A percentile compares a stretch with the other conserved stretches of the same genome.
These are phyloP conservation scores for Dysmachus trigonus DNA, from an alignment of 2,888 invertebrate genomes.

Conservation along the genomic window DNA sequence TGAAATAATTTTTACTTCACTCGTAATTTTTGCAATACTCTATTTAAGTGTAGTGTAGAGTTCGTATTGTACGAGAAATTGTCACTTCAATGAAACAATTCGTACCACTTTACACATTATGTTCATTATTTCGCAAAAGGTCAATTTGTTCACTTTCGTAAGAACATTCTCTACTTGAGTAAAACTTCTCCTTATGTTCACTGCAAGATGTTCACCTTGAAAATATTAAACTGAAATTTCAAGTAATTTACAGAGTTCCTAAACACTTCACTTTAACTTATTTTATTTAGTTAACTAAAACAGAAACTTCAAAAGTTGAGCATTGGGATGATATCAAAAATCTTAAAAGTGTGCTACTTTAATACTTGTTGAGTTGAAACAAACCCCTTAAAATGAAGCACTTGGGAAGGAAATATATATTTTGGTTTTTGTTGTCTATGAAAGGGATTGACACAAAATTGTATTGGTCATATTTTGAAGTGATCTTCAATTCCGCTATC, in stretches of 20 bases:
- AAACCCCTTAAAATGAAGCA: background rate
- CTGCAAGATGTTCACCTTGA: slow-evolving; percentile 25
- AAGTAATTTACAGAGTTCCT: slow-evolving; percentile 7
- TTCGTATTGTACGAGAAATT: too few species aligned
- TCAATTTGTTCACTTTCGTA: background rate
- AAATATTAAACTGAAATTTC: background rate
- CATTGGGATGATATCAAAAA: background rate
- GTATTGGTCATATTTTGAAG: background rate
- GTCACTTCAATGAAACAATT: too few species aligned
- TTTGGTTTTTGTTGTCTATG: background rate
- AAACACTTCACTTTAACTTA: background rate
- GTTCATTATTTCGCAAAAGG: background rate
- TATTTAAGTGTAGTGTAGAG: too few species aligned
- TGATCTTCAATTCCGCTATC: background rate
- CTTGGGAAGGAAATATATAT: background rate
- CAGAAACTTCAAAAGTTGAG: background rate
- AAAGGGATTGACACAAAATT: background rate
- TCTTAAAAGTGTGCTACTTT: background rate
- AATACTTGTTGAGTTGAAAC: background rate
- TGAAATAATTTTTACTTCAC: background rate
- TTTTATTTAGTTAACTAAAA: background rate
- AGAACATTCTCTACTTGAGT: background rate
- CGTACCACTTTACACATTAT: background rate
- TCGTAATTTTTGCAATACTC: background rate
- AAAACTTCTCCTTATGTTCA: background rate